Percentiles rank a stretch among this genome's conserved stretches.
Evolutionary conservation across 2,113 vertebrate species (phyloP).

Genomic region (Bufo gargarizans): DNA sequence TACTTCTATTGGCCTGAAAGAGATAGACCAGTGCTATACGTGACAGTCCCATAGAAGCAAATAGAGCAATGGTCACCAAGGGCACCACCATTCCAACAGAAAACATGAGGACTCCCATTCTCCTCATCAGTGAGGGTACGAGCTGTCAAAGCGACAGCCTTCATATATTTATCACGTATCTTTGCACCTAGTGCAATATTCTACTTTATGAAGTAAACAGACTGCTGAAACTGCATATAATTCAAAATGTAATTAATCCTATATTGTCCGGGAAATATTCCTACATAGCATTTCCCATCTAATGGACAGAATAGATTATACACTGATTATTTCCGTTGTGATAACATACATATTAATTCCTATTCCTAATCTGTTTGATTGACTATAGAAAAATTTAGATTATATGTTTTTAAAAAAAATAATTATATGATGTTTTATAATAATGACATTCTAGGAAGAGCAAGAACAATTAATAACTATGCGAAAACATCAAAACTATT

Average conservation of each 20-base stretch:
- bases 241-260: background rate
- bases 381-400: background rate
- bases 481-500: constrained; percentile 8
- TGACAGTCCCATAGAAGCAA: no score
- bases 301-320: constrained; percentile 11
- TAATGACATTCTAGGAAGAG: constrained; percentile 30
- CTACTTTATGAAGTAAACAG: no score
- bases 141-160: no score
- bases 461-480: constrained; percentile 12
- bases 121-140: no score
- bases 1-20: no score
- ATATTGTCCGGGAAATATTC: background rate
- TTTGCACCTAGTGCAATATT: no score
- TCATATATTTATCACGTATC: no score
- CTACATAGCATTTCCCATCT: background rate
- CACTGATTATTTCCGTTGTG: constrained; percentile 1
- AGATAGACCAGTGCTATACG: no score
- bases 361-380: background rate
- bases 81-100: no score
- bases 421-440: constrained; percentile 27
- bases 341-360: constrained; percentile 2
- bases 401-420: background rate
- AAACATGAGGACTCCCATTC: no score
- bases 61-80: no score
- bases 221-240: background rate